Base-by-base conservation (phyloP, 2,888 invertebrate species). In the Rotaria magnacalcarata region DNA sequence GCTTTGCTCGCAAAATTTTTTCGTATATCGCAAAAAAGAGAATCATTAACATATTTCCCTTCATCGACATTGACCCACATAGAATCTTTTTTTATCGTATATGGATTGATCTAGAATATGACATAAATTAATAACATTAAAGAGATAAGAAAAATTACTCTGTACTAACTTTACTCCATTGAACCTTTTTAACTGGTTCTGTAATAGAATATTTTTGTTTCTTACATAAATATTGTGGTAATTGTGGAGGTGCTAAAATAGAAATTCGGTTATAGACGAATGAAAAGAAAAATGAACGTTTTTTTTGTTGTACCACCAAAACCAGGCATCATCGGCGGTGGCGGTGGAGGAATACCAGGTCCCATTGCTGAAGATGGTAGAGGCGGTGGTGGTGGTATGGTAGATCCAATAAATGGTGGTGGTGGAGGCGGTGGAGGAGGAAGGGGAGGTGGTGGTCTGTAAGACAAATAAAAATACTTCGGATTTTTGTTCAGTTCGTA, bases 161-260 rank as follows among this genome's bases (percentile, higher is more conserved):
- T 34, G 3, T 47, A 80, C 47, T 11, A 80, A 80, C 80, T 80
- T 80, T 80, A 80, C n/a, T 80, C 80, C 80, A 80, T 47, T 80
- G 43, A 24, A 80, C 80, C 7, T 80, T 80, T 47, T 80, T 80
- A 14, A 80, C 47, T 24, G 80, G 47, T 47, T 80, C 80, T 24
- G 10, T n/a, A n/a, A 80, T 47, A 80, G 80, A 24, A 80, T 80
- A 80, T 80, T 80, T 80, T 21, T 47, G 80, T 47, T 80, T 80
- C 8, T 43, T 47, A 47, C 24, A 47, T 24, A 80, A 10, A 80
- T 80, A 80, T 43, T 80, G 47, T 24, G 80, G 80, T n/a, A 80
- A 47, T 47, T 43, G 80, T 47, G 47, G 80, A 10, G 80, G 80
- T n/a, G 47, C 80, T 80, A 47, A 47, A 80, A 10, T 6, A 24